phyloP scores from a whole-genome alignment of 2,797 vertebrate genomes.

The Acrossocheilus fasciatus region DNA sequence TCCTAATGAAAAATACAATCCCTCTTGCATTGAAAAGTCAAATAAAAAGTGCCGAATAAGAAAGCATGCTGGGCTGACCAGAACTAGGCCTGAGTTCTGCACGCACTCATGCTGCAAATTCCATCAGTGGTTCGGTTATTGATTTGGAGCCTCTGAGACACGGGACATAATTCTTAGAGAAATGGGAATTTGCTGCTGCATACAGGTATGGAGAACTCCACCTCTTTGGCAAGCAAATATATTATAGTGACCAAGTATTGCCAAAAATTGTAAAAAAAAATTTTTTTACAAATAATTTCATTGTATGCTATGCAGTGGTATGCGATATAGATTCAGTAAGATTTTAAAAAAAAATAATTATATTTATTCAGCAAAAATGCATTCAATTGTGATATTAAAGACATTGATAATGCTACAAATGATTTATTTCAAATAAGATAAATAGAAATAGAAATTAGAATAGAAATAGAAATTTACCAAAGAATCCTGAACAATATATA shows the following conservation, averaged over 20 bases:
- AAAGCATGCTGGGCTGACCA: constrained; percentile 59
- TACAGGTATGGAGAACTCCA: constrained; percentile 12
- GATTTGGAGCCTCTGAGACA: constrained; percentile 79
- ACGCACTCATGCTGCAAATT: constrained; percentile 78
- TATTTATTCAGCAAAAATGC: background rate
- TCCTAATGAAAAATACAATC: constrained; percentile 75
- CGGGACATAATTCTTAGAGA: constrained; percentile 70
- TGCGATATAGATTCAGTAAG: background rate
- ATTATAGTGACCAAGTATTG: background rate
- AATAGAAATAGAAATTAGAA: too few relatives aligned
- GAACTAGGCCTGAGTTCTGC: constrained; percentile 64
- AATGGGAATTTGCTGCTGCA: constrained; percentile 59
- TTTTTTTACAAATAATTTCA: background rate
- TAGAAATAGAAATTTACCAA: background rate
- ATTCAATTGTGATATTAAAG: background rate
- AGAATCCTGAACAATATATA: background rate
- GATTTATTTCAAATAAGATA: background rate
- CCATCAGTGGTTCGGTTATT: constrained; percentile 77
- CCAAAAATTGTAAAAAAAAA: background rate
- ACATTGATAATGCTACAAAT: background rate
- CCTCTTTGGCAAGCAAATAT: background rate
- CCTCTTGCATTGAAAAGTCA: constrained; percentile 76
- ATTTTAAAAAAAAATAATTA: background rate
- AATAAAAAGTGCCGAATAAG: constrained; percentile 70
- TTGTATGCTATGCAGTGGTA: background rate